Evolutionary conservation across 2,113 vertebrate species (phyloP).

Genomic region (Lophotis ruficrista): DNA sequence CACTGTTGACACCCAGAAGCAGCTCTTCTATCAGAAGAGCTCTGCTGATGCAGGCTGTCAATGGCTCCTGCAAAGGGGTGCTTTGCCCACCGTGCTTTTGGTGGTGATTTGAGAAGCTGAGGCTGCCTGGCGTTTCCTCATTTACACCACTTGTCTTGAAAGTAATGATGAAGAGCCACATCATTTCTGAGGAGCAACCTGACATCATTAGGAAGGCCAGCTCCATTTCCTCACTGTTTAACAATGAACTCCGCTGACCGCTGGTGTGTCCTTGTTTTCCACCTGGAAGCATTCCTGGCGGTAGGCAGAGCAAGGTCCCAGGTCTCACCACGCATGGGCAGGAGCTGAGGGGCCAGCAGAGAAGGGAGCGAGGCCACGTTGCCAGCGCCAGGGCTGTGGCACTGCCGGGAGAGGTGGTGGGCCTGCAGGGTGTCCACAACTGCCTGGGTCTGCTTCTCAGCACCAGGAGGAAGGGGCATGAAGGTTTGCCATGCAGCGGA

Average conservation of each 20-base stretch:
- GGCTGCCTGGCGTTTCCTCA: not conserved
- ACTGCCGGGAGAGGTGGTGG: not conserved
- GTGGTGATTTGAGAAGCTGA: not conserved
- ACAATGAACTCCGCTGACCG: not conserved
- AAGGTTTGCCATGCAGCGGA: not conserved
- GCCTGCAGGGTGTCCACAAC: not conserved
- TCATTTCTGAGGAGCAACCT: not conserved
- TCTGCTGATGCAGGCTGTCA: not conserved
- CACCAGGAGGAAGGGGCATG: no score
- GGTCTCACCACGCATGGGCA: fast-evolving
- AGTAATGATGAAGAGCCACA: not conserved
- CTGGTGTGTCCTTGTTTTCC: not conserved
- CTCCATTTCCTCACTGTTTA: not conserved
- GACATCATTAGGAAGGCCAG: not conserved
- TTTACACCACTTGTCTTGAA: not conserved
- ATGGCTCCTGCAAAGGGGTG: not conserved
- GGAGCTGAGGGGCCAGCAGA: not conserved
- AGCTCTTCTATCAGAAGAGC: not conserved
- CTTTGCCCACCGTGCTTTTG: not conserved
- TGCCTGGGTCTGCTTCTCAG: not conserved
- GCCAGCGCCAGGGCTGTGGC: not conserved
- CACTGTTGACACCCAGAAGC: not conserved
- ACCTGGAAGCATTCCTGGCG: not conserved
- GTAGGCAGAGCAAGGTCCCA: no score
- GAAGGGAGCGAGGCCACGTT: fast-evolving